Evolutionary conservation across 2,888 invertebrate species (phyloP).

Genomic region (Callyntrura guangdongensis): DNA sequence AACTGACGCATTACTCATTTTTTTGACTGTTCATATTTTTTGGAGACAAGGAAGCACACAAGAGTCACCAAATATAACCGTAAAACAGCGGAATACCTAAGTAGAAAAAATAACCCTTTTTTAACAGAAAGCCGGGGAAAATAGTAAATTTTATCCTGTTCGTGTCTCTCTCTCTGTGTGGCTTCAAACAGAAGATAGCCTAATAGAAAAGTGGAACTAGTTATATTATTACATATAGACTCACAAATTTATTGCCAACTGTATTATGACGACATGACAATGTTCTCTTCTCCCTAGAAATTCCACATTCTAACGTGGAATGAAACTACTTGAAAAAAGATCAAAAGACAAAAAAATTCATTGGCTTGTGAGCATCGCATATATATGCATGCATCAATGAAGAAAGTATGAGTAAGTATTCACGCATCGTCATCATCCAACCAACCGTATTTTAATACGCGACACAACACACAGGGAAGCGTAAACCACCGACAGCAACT

Average conservation of each 20-base stretch:
- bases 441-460: slow-evolving; percentile 46
- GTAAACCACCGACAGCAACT: slow-evolving; percentile 1
- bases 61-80: too few species aligned
- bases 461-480: background rate
- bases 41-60: background rate
- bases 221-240: too few species aligned
- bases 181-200: too few species aligned
- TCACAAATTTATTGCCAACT: too few species aligned
- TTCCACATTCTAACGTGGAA: slow-evolving; percentile 18
- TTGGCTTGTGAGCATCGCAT: background rate
- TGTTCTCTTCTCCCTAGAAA: too few species aligned
- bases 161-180: too few species aligned
- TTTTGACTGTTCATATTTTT: slow-evolving; percentile 48
- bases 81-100: too few species aligned
- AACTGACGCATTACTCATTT: slow-evolving; percentile 45
- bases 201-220: too few species aligned
- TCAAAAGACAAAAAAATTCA: slow-evolving; percentile 50
- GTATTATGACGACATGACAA: too few species aligned
- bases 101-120: too few species aligned
- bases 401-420: slow-evolving; percentile 40
- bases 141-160: too few species aligned
- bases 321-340: slow-evolving; percentile 60
- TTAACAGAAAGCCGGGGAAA: too few species aligned
- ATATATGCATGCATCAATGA: slow-evolving; percentile 38
- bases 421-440: slow-evolving; percentile 10